A percentile compares a stretch with the other conserved stretches of the same genome.
These are phyloP conservation scores for Strigamia crassipes DNA, from an alignment of 2,888 invertebrate species.

Conservation along the genomic window DNA sequence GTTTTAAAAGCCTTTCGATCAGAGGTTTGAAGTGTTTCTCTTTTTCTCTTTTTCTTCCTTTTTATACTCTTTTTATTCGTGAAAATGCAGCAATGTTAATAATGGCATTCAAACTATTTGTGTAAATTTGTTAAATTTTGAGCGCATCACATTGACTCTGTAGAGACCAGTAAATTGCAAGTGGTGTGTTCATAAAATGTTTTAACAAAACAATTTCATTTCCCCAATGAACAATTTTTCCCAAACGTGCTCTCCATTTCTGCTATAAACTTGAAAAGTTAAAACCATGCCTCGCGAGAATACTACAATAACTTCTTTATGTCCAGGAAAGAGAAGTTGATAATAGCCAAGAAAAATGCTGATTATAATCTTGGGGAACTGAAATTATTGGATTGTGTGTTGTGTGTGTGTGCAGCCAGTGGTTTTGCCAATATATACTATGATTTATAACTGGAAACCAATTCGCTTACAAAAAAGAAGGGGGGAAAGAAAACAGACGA, in stretches of 20 bases:
- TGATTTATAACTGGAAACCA: neutral
- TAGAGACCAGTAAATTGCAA: constrained; percentile 17
- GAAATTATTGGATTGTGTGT: neutral
- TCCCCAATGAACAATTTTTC: constrained; percentile 16
- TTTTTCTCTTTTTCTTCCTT: too few relatives aligned
- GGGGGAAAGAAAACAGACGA: neutral
- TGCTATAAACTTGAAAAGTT: constrained; percentile 21
- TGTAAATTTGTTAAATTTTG: constrained; percentile 21
- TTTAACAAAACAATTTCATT: constrained; percentile 21
- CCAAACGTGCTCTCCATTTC: constrained; percentile 21
- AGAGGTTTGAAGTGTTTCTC: too few relatives aligned
- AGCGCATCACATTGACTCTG: neutral
- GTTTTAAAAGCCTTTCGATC: too few relatives aligned
- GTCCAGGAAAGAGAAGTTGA: constrained; percentile 21
- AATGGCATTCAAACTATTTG: constrained; percentile 10
- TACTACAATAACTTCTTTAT: constrained; percentile 21
- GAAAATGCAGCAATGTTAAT: neutral
- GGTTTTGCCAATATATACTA: constrained; percentile 3
- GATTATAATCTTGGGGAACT: constrained; percentile 4
- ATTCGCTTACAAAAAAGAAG: neutral
- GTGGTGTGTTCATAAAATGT: constrained; percentile 19
- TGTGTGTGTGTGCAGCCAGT: neutral
- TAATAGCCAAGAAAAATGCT: constrained; percentile 11
- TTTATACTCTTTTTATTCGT: neutral
- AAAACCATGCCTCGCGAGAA: constrained; percentile 10